phyloP scores from a whole-genome alignment of 2,797 vertebrate species.

The Sebastiscus albofasciatus region DNA sequence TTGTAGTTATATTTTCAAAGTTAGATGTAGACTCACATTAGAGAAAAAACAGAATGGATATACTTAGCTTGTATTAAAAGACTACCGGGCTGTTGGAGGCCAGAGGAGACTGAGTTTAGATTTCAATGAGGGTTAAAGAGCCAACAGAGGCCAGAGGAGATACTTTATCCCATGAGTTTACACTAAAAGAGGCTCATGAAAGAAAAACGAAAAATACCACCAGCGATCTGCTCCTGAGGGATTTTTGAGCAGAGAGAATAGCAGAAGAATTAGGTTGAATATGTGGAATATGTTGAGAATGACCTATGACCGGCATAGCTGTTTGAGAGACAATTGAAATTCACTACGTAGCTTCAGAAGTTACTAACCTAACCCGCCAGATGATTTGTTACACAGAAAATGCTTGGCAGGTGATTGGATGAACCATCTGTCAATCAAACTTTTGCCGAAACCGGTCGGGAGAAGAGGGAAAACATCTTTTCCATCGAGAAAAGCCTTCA shows the following conservation, averaged over 20 bases:
- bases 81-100: background rate
- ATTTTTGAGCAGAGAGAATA: background rate
- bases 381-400: too few species aligned
- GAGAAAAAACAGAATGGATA: background rate
- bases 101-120: background rate
- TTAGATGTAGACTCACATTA: background rate
- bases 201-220: background rate
- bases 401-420: too few species aligned
- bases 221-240: background rate
- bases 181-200: background rate
- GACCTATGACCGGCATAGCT: background rate
- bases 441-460: too few species aligned
- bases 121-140: background rate
- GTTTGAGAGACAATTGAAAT: background rate
- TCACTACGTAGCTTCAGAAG: background rate
- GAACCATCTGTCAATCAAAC: too few species aligned
- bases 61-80: background rate
- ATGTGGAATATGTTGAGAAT: background rate
- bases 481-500: too few species aligned
- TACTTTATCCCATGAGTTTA: background rate
- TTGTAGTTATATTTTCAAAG: background rate
- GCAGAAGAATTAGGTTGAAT: background rate
- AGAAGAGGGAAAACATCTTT: too few species aligned
- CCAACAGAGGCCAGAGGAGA: background rate
- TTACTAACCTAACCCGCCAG: background rate